Percentiles rank a stretch among this genome's conserved stretches.
phyloP scores from a whole-genome alignment of 2,888 invertebrate species.

The Coelopa pilipes region DNA sequence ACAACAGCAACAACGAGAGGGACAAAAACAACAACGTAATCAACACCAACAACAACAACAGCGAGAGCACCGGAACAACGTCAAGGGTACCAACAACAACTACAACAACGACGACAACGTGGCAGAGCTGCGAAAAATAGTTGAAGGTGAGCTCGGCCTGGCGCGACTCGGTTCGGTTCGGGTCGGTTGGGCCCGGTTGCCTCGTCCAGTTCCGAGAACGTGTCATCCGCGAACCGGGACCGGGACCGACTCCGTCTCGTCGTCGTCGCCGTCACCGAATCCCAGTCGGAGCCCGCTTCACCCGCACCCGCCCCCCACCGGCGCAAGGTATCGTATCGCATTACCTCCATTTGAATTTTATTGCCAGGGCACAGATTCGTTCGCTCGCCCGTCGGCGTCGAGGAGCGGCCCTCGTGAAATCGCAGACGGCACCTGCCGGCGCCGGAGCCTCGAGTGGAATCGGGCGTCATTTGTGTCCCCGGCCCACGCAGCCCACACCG shows the following conservation, averaged over 20 bases:
- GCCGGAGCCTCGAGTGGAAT: too few relatives aligned
- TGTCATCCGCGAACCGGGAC: slow-evolving; percentile 19
- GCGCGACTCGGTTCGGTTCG: not conserved
- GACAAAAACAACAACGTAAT: slow-evolving; percentile 3
- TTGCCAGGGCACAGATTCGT: slow-evolving; percentile 36
- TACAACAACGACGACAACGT: slow-evolving; percentile 2
- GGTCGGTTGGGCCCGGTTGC: slow-evolving; percentile 27
- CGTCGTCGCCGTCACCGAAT: not conserved
- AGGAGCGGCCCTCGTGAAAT: not conserved
- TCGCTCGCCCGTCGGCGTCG: not conserved
- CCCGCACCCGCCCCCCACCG: not conserved
- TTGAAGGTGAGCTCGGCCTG: not conserved
- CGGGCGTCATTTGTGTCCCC: too few relatives aligned
- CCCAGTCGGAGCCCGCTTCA: not conserved
- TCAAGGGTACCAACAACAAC: too few relatives aligned
- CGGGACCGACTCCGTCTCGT: not conserved
- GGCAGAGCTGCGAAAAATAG: slow-evolving; percentile 1
- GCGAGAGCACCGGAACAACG: slow-evolving; percentile 18
- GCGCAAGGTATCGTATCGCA: slow-evolving; percentile 38
- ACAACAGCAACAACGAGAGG: too few relatives aligned
- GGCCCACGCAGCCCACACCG: too few relatives aligned
- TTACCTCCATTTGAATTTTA: slow-evolving; percentile 45
- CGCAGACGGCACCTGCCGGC: not conserved
- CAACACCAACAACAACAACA: slow-evolving; percentile 12
- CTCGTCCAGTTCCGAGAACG: slow-evolving; percentile 22